Percentiles rank a stretch among this genome's conserved stretches.
phyloP scores from a whole-genome alignment of 1,140 invertebrate species.

The Neuroterus valhalla region DNA sequence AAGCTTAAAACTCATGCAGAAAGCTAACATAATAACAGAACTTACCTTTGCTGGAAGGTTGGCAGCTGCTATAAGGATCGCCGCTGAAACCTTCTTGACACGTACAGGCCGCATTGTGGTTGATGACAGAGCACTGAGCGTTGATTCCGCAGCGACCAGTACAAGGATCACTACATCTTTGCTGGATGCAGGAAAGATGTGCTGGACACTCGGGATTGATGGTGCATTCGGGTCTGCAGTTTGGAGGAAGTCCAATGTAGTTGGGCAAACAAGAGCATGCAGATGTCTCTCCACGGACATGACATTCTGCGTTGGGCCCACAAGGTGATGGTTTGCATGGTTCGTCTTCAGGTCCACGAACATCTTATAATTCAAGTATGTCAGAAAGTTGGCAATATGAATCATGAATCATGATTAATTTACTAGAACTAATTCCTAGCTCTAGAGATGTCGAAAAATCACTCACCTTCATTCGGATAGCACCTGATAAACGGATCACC shows the following conservation, averaged over 20 bases:
- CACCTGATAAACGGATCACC: constrained; percentile 87
- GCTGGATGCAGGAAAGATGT: constrained; percentile 74
- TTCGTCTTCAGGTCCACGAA: constrained; percentile 66
- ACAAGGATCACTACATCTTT: constrained; percentile 75
- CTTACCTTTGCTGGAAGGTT: constrained; percentile 69
- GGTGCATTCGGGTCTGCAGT: constrained; percentile 77
- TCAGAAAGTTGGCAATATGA: neutral
- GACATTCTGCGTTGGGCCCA: constrained; percentile 77
- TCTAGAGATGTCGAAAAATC: neutral
- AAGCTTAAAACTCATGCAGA: constrained; percentile 39
- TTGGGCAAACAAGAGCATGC: constrained; percentile 76
- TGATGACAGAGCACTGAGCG: constrained; percentile 74
- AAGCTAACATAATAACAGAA: constrained; percentile 41
- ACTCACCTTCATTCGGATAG: constrained; percentile 78
- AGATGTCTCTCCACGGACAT: constrained; percentile 73
- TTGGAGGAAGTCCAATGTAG: constrained; percentile 77
- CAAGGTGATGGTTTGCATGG: constrained; percentile 80
- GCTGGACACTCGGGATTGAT: constrained; percentile 78
- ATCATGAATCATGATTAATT: neutral
- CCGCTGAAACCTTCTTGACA: constrained; percentile 76
- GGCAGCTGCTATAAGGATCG: constrained; percentile 77
- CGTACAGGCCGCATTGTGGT: constrained; percentile 76
- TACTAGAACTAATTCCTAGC: no score
- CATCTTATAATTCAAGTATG: neutral
- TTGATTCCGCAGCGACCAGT: constrained; percentile 76